Conservation (phyloP, 2,888 invertebrate genomes). For the Eremobia ochroleuca region DNA sequence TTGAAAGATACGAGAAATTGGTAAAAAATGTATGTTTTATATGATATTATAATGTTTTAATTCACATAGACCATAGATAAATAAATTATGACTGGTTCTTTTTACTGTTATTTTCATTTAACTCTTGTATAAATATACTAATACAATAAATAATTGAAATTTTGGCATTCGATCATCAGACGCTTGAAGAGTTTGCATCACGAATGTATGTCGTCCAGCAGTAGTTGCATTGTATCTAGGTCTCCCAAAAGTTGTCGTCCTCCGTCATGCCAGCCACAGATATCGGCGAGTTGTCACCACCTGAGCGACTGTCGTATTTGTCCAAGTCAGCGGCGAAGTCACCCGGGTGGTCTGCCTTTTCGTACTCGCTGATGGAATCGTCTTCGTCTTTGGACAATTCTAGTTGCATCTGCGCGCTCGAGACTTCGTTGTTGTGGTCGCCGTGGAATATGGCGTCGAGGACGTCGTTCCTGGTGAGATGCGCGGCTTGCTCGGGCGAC, state of each 20-base stretch:
- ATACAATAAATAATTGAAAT: slow-evolving; percentile 46
- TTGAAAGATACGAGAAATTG: slow-evolving; percentile 74
- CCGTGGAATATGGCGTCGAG: slow-evolving; percentile 77
- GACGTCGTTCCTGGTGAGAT: slow-evolving; percentile 73
- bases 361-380: slow-evolving; percentile 67
- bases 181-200: slow-evolving; percentile 22
- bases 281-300: slow-evolving; percentile 76
- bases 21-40: slow-evolving; percentile 82
- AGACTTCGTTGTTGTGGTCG: slow-evolving; percentile 66
- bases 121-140: slow-evolving; percentile 28
- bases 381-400: slow-evolving; percentile 69
- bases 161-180: slow-evolving; percentile 16
- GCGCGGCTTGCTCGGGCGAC: slow-evolving; percentile 68
- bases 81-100: slow-evolving; percentile 85
- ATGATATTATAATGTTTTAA: slow-evolving; percentile 80
- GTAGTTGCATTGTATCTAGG: slow-evolving; percentile 61
- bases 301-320: slow-evolving; percentile 79
- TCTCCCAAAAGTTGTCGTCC: slow-evolving; percentile 85
- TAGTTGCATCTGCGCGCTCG: slow-evolving; percentile 72
- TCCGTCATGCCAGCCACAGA: slow-evolving; percentile 78
- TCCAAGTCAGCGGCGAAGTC: slow-evolving; percentile 83
- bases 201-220: neutral
- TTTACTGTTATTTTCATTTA: slow-evolving; percentile 70
- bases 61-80: slow-evolving; percentile 80
- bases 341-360: slow-evolving; percentile 73